Conservation (phyloP, 2,113 vertebrate genomes). For the Tetrax tetrax region DNA sequence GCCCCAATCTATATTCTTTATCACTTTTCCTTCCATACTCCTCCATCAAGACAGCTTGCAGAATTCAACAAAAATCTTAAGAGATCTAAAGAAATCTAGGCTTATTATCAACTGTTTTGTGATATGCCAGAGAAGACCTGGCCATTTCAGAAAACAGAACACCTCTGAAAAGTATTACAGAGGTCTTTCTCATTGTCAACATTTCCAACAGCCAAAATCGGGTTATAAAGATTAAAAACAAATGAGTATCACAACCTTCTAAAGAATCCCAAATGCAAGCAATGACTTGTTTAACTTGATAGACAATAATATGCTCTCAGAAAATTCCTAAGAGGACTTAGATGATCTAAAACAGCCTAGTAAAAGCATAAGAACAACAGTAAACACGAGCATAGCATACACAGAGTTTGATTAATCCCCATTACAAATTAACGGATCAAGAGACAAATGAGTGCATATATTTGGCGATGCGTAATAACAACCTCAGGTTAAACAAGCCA, state of each 20-base stretch:
- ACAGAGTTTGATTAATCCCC: slow-evolving; percentile 53
- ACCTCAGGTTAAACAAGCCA: slow-evolving; percentile 30
- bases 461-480: slow-evolving; percentile 50
- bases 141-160: not conserved
- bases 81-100: not conserved
- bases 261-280: not conserved
- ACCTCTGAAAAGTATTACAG: not conserved
- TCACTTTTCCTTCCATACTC: not conserved
- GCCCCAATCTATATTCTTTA: not conserved
- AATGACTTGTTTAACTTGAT: not conserved
- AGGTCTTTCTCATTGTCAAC: not conserved
- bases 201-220: not conserved
- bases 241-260: not conserved
- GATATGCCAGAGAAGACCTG: not conserved
- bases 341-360: not conserved
- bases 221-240: not conserved
- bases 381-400: not conserved
- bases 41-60: not conserved
- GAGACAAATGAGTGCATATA: slow-evolving; percentile 42
- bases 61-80: not conserved
- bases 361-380: slow-evolving; percentile 26
- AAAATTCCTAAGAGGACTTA: not conserved
- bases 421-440: slow-evolving; percentile 53
- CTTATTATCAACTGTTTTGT: not conserved
- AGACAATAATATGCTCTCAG: not conserved